Percentiles rank a stretch among this genome's conserved stretches.
Conservation (phyloP, 2,113 vertebrate genomes). For the Stomatorhinus ivindoensis region DNA sequence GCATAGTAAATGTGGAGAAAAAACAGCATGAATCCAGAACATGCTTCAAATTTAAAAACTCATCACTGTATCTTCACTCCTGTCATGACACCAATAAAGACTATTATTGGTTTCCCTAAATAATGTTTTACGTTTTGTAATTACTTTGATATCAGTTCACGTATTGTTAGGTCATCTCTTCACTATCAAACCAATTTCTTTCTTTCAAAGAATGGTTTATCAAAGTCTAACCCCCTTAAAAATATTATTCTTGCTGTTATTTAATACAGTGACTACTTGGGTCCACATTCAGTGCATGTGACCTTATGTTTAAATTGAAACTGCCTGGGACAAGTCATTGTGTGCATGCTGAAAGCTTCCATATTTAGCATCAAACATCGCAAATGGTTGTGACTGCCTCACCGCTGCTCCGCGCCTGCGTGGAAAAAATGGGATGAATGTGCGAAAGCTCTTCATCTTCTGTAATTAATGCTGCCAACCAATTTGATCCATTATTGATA, state of each 20-base stretch:
- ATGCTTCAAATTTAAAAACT: not conserved
- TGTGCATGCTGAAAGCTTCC: slow-evolving; percentile 8
- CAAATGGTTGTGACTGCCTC: slow-evolving; percentile 12
- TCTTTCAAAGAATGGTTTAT: not conserved
- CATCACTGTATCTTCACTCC: not conserved
- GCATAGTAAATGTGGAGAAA: slow-evolving; percentile 3
- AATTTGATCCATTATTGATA: slow-evolving; percentile 53
- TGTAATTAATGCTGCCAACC: slow-evolving; percentile 46
- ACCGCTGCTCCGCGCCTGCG: not conserved
- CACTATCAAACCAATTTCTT: not conserved
- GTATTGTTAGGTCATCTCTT: not conserved
- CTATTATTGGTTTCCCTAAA: not conserved
- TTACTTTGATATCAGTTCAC: not conserved
- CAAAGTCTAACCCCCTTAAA: not conserved
- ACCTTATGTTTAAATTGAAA: slow-evolving; percentile 12
- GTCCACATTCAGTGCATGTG: slow-evolving; percentile 1
- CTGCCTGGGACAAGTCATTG: not conserved
- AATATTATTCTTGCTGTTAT: not conserved
- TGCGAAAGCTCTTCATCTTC: slow-evolving; percentile 43
- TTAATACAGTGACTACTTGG: not conserved
- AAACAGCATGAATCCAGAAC: not conserved
- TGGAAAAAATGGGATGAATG: slow-evolving; percentile 25
- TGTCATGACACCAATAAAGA: not conserved
- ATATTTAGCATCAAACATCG: slow-evolving; percentile 10
- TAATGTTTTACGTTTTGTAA: not conserved